Base-by-base conservation (phyloP, 2,888 invertebrate species). In the Phalangium opilio region DNA sequence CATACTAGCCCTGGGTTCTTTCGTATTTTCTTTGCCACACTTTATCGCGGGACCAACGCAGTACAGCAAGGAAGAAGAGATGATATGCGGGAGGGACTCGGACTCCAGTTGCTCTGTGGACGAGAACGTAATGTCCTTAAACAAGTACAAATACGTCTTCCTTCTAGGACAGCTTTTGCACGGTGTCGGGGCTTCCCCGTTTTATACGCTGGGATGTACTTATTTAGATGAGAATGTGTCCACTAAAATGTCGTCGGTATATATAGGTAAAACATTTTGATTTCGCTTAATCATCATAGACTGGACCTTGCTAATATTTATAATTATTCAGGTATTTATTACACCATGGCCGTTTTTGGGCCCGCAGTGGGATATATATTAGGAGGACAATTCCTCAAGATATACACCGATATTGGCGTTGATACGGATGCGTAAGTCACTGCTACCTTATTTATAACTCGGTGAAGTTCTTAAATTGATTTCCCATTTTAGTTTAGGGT, bases 211-310 rank as follows among this genome's bases (percentile, higher is more conserved):
- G 42, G 86, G 85, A 33, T 81, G 86, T 53, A 83, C 87, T 0
- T 89, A 80, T 64, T 74, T 89, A 54, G 87, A 89, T 66, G 87
- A 89, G 66, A 86, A 84, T 63, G 81, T 87, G 7, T 78, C 82
- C 33, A 81, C 80, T 64, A 79, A 83, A 64, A 82, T 83, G 75
- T 83, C 83, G 20, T 81, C 86, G 0, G 78, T 87, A 44, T 86
- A 85, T 67, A 70, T 86, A 52, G 86, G 86, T 84, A 65, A 74
- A 75, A 58, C 27, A 27, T 27, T 8, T 27, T 27, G 27, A 27
- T 27, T 27, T 8, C 27, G 4, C 27, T 8, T 7, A 27, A 27
- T 27, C 27, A 27, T 7, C 5, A 27, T 27, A 8, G 27, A 27
- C 27, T 27, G 8, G 27, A 27, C 27, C 27, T 33, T 39, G 1